These are phyloP conservation scores for Scleropages formosus DNA, from an alignment of 2,797 vertebrate species.

Conservation along the genomic window DNA sequence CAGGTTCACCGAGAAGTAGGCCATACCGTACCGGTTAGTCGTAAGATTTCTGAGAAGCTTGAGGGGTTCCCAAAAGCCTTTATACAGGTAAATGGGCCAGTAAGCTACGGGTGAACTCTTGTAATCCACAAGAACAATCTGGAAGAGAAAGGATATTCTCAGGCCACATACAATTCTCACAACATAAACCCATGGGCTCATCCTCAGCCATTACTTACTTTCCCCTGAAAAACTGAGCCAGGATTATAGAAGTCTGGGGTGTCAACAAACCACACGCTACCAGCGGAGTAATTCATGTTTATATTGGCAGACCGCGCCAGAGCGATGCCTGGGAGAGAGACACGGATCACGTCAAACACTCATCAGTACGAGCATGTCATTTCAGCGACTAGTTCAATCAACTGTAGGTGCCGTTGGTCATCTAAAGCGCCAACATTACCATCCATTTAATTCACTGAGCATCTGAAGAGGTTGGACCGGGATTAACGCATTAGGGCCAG, in stretches of 20 bases:
- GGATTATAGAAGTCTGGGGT: neutral
- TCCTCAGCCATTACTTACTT: neutral
- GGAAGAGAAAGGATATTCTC: too few species aligned
- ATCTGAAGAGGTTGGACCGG: too few species aligned
- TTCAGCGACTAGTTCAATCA: too few species aligned
- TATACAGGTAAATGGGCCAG: neutral
- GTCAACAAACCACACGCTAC: conserved; percentile 8
- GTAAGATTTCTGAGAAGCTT: neutral
- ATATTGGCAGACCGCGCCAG: neutral
- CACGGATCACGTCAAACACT: too few species aligned
- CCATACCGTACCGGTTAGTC: conserved; percentile 9
- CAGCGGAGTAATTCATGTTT: neutral
- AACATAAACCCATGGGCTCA: too few species aligned
- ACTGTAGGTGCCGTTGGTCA: too few species aligned
- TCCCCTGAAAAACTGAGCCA: neutral
- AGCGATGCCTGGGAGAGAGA: neutral
- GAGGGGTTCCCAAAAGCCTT: neutral
- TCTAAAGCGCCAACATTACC: too few species aligned
- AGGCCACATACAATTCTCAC: too few species aligned
- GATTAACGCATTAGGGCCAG: too few species aligned
- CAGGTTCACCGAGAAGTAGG: neutral
- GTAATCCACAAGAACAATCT: neutral
- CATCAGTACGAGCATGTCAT: too few species aligned
- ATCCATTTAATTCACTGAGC: too few species aligned
- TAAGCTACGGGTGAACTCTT: neutral